Evolutionary conservation across 2,888 invertebrate genomes (phyloP).

Genomic region (Pyrrhosoma nymphula): DNA sequence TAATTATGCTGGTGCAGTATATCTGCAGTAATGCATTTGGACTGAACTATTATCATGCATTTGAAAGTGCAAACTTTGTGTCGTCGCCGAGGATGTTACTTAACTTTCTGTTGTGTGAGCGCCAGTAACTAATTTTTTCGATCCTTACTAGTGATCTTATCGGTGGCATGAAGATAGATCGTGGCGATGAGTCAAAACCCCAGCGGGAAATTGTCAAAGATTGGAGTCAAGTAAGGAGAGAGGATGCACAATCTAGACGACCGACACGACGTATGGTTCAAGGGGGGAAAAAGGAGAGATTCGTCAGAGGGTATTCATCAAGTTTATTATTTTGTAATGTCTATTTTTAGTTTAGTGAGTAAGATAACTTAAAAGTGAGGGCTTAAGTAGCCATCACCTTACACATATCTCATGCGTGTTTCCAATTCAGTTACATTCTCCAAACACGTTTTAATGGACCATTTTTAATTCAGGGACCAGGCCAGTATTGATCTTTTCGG

Average conservation of each 20-base stretch:
- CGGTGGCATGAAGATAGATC: constrained; percentile 34
- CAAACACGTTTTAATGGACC: neutral
- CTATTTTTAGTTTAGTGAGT: too few relatives aligned
- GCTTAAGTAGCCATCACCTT: neutral
- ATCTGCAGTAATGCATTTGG: too few relatives aligned
- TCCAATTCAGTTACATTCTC: neutral
- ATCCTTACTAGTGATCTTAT: neutral
- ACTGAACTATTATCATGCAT: neutral
- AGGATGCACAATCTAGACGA: neutral
- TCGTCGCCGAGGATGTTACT: too few relatives aligned
- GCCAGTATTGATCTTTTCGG: constrained; percentile 23
- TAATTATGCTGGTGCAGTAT: too few relatives aligned
- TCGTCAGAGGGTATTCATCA: constrained; percentile 7
- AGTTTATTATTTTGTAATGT: neutral
- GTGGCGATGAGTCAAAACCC: neutral
- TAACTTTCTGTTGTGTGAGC: too few relatives aligned
- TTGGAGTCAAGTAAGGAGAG: constrained; percentile 46
- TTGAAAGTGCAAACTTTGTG: neutral
- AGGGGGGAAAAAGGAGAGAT: neutral
- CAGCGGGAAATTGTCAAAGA: neutral
- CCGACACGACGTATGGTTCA: neutral
- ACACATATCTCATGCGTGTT: neutral
- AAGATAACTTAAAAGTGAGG: too few relatives aligned
- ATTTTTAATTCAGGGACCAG: neutral
- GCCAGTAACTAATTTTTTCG: too few relatives aligned